A percentile compares a stretch with the other conserved stretches of the same genome.
Evolutionary conservation across 2,113 vertebrate genomes (phyloP).

Genomic region (Phalacrocorax pelagicus): DNA sequence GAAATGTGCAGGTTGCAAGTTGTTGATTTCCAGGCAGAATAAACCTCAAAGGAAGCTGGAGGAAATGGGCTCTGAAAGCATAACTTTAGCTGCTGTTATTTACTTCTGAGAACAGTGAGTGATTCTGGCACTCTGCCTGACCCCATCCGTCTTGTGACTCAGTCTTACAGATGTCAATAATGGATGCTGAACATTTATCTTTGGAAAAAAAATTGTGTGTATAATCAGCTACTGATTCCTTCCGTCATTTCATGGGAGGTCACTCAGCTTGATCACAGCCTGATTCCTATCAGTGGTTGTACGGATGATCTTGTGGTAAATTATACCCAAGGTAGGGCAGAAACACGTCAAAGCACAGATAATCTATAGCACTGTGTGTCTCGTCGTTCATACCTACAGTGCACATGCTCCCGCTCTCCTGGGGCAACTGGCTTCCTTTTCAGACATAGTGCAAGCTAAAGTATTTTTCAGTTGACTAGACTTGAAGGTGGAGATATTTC

Average conservation of each 20-base stretch:
- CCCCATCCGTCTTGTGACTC: neutral
- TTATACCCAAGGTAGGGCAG: neutral
- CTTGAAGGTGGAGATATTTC: slow-evolving; percentile 1
- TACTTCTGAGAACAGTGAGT: neutral
- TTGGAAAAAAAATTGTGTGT: neutral
- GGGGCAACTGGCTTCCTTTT: neutral
- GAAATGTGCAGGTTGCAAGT: neutral
- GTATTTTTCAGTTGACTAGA: neutral
- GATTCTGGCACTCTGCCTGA: neutral
- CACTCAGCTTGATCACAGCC: neutral
- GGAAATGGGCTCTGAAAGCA: neutral
- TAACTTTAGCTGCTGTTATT: neutral
- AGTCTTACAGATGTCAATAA: neutral
- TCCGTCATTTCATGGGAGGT: neutral
- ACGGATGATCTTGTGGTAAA: neutral
- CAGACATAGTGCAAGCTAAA: neutral
- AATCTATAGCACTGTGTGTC: neutral
- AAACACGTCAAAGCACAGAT: neutral
- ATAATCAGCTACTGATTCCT: neutral
- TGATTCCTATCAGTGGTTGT: neutral
- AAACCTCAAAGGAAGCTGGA: neutral
- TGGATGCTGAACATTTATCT: neutral
- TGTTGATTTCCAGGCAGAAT: neutral
- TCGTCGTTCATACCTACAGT: fast-evolving
- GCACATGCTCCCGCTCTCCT: neutral